Conservation (phyloP, 1,140 invertebrate genomes). For the Drosophila chauvacae region DNA sequence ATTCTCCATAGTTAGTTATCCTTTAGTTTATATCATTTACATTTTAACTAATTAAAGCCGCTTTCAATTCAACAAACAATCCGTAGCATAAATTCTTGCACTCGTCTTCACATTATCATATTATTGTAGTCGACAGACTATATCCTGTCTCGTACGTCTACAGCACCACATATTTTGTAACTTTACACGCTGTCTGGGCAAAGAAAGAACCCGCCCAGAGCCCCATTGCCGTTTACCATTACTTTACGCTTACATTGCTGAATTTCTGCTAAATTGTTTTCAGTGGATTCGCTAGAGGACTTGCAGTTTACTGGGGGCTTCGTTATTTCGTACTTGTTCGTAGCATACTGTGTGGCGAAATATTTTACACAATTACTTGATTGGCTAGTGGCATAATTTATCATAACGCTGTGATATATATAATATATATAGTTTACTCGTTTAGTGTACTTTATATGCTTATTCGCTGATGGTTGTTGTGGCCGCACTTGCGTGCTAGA, state of each 20-base stretch:
- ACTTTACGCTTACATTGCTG: slow-evolving; percentile 52
- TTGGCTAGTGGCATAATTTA: slow-evolving; percentile 77
- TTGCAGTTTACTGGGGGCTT: slow-evolving; percentile 17
- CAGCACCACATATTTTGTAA: slow-evolving; percentile 77
- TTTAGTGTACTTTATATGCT: slow-evolving; percentile 53
- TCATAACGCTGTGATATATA: slow-evolving; percentile 77
- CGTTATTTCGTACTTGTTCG: slow-evolving; percentile 3
- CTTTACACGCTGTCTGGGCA: slow-evolving; percentile 68
- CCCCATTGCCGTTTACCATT: slow-evolving; percentile 48
- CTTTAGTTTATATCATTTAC: slow-evolving; percentile 39
- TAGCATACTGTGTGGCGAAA: slow-evolving; percentile 62
- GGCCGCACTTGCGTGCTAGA: slow-evolving; percentile 34
- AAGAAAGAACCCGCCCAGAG: slow-evolving; percentile 55
- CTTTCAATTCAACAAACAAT: slow-evolving; percentile 75
- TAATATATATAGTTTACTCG: slow-evolving; percentile 58
- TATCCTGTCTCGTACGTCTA: slow-evolving; percentile 49
- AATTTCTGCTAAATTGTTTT: slow-evolving; percentile 64
- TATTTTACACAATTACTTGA: slow-evolving; percentile 80
- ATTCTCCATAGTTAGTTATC: slow-evolving; percentile 26
- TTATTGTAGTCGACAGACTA: slow-evolving; percentile 42
- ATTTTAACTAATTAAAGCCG: slow-evolving; percentile 78
- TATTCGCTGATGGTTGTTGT: slow-evolving; percentile 53
- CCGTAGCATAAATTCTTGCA: slow-evolving; percentile 54
- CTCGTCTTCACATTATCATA: slow-evolving; percentile 40
- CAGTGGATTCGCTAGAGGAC: slow-evolving; percentile 29